These are phyloP conservation scores for Bombus ignitus DNA, from an alignment of 1,140 invertebrate genomes.

Conservation along the genomic window DNA sequence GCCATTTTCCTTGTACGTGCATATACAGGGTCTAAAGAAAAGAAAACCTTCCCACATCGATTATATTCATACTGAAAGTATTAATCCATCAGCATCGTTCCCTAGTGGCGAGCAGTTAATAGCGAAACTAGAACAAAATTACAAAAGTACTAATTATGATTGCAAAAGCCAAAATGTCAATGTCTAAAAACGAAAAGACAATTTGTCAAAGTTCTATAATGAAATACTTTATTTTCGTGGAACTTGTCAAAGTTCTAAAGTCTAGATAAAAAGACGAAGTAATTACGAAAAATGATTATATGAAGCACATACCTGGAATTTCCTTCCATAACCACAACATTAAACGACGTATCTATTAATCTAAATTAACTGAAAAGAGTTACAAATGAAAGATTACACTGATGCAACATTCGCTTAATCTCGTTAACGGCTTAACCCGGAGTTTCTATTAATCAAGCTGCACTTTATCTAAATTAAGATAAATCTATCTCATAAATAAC, in stretches of 20 bases:
- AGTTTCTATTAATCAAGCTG: neutral
- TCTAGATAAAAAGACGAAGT: no score
- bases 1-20: neutral
- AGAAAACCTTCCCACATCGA: no score
- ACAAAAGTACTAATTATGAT: no score
- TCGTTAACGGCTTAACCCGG: neutral
- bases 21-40: neutral
- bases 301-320: neutral
- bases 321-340: neutral
- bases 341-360: neutral
- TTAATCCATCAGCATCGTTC: no score
- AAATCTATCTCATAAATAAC: neutral
- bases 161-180: no score
- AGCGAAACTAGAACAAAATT: no score
- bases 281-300: neutral
- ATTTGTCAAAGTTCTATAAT: no score
- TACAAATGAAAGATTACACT: neutral
- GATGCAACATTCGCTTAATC: neutral
- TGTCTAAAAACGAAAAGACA: no score
- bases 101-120: no score
- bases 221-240: no score
- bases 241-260: no score
- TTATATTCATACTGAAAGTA: no score
- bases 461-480: neutral
- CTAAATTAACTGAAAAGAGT: neutral